Evolutionary conservation across 2,888 invertebrate genomes (phyloP).

Genomic region (Caenorhabditis auriculariae): DNA sequence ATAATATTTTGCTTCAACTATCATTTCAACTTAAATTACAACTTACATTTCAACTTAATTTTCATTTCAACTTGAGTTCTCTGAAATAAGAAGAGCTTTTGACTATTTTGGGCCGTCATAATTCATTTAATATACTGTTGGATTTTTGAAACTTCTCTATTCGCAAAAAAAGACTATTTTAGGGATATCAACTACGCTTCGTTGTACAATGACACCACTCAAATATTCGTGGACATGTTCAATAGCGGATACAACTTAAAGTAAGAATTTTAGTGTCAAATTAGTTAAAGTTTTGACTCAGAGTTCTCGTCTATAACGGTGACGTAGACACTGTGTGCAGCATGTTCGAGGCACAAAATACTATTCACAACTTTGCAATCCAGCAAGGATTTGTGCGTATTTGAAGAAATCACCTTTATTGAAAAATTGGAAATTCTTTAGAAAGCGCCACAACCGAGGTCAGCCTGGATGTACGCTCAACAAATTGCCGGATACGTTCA

Average conservation of each 20-base stretch:
- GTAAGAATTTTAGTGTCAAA: slow-evolving; percentile 4
- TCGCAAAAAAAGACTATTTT: not conserved
- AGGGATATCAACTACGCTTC: slow-evolving; percentile 28
- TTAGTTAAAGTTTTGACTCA: slow-evolving; percentile 3
- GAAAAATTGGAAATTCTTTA: slow-evolving; percentile 3
- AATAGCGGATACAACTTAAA: slow-evolving; percentile 30
- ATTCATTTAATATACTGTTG: too few species aligned
- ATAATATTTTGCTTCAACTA: not conserved
- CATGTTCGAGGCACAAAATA: slow-evolving; percentile 45
- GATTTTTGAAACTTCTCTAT: not conserved
- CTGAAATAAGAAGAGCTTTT: too few species aligned
- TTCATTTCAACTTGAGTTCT: too few species aligned
- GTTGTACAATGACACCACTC: slow-evolving; percentile 46
- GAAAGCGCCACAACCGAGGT: slow-evolving; percentile 10
- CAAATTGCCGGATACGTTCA: slow-evolving; percentile 42
- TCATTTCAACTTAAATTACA: not conserved
- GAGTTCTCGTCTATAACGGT: slow-evolving; percentile 50
- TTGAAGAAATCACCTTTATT: not conserved
- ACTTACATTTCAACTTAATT: too few species aligned
- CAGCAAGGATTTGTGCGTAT: slow-evolving; percentile 10
- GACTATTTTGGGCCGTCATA: too few species aligned
- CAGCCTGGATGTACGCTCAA: slow-evolving; percentile 33
- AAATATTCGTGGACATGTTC: slow-evolving; percentile 40
- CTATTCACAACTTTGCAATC: slow-evolving; percentile 37
- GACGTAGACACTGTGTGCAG: slow-evolving; percentile 49